phyloP scores from a whole-genome alignment of 2,113 vertebrate species.

The Ramphastos sulfuratus region DNA sequence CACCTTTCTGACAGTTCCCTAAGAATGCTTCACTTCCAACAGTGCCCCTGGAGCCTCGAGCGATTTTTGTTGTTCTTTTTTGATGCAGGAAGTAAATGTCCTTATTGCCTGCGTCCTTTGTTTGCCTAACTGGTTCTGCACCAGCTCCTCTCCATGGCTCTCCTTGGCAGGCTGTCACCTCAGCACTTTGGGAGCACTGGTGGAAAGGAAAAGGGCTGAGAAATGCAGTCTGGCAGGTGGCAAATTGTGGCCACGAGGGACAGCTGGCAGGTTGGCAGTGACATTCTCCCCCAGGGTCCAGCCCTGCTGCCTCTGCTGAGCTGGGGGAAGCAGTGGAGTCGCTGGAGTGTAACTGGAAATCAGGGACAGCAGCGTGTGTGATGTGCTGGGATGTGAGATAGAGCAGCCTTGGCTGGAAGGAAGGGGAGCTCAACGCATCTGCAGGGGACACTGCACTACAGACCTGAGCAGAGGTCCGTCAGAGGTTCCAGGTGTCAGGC shows the following conservation, averaged over 20 bases:
- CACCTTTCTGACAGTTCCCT: constrained; percentile 6
- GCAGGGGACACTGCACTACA: neutral
- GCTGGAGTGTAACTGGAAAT: neutral
- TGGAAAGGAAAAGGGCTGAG: constrained; percentile 17
- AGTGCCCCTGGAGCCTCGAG: too few relatives aligned
- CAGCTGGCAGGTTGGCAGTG: constrained; percentile 24
- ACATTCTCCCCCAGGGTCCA: neutral
- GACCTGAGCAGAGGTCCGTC: neutral
- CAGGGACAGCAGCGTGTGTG: accelerated
- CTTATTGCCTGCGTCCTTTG: constrained; percentile 50
- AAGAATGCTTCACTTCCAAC: too few relatives aligned
- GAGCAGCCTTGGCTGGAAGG: neutral
- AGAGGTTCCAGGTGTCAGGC: neutral
- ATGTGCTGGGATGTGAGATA: neutral
- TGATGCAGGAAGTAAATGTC: neutral
- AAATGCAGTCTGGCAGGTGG: constrained; percentile 50
- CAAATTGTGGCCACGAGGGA: constrained; percentile 26
- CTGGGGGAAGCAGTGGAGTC: neutral
- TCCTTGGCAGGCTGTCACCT: constrained; percentile 58
- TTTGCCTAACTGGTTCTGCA: constrained; percentile 72
- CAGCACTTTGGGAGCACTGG: neutral
- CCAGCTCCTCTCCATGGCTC: constrained; percentile 50
- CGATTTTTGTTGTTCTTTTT: too few relatives aligned
- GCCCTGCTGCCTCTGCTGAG: constrained; percentile 10
- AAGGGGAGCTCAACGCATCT: neutral